These are phyloP conservation scores for Clupea harengus DNA, from an alignment of 2,113 vertebrate genomes.

Conservation along the genomic window DNA sequence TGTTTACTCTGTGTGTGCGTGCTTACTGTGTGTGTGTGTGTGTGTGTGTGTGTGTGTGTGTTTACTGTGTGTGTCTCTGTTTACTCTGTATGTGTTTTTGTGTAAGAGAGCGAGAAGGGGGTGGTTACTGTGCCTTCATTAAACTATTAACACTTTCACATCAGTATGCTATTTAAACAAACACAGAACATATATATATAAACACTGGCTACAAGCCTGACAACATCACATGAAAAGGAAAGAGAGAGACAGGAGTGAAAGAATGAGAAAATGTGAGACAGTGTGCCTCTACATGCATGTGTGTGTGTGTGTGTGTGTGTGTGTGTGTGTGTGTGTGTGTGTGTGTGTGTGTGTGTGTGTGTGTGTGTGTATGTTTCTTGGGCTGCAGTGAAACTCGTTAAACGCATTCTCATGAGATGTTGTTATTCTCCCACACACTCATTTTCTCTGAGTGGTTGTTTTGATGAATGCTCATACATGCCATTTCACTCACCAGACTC, in stretches of 20 bases:
- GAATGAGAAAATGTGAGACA: neutral
- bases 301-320: neutral
- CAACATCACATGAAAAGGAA: neutral
- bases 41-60: neutral
- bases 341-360: conserved; percentile 58
- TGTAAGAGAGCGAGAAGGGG: neutral
- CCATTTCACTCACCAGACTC: conserved; percentile 2
- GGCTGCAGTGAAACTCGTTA: neutral
- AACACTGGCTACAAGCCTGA: neutral
- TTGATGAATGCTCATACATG: conserved; percentile 2
- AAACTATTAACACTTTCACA: neutral
- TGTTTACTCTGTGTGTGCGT: neutral
- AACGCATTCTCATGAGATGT: neutral
- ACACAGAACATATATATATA: neutral
- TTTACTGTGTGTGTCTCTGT: neutral
- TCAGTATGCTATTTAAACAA: neutral
- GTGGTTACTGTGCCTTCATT: neutral
- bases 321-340: neutral
- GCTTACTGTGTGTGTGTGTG: neutral
- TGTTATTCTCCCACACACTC: conserved; percentile 17
- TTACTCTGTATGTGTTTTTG: neutral
- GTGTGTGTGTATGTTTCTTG: conserved; percentile 51
- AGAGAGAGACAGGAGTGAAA: neutral
- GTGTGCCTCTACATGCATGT: neutral
- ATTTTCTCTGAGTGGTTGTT: conserved; percentile 11